Evolutionary conservation across 2,113 vertebrate genomes (phyloP).

Genomic region (Vulpes lagopus): DNA sequence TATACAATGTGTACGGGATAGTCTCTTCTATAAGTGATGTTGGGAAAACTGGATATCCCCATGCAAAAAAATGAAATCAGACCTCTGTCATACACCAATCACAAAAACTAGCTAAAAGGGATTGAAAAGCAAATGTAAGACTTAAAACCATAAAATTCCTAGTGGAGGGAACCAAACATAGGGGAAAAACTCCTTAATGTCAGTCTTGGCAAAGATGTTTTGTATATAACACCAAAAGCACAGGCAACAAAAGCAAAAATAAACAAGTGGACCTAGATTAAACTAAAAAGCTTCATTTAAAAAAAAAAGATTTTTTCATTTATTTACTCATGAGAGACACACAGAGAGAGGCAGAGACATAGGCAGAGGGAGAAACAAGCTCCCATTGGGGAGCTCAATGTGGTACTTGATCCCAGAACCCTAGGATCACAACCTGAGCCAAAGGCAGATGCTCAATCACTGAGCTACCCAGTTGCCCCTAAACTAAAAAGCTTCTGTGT

Average conservation of each 20-base stretch:
- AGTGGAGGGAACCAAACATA: neutral
- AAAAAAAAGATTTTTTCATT: too few relatives aligned
- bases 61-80: neutral
- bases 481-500: neutral
- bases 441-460: too few relatives aligned
- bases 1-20: neutral
- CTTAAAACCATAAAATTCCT: neutral
- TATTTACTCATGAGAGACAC: too few relatives aligned
- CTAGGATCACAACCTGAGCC: too few relatives aligned
- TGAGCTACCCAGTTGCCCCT: neutral
- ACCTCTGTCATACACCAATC: neutral
- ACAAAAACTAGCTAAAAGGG: neutral
- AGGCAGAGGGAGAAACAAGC: too few relatives aligned
- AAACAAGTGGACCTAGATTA: neutral
- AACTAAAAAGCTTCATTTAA: neutral
- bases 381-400: too few relatives aligned
- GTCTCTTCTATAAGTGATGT: neutral
- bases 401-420: too few relatives aligned
- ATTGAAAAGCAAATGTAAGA: neutral
- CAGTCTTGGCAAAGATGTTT: neutral
- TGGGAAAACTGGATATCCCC: neutral
- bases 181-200: neutral
- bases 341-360: too few relatives aligned
- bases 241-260: neutral
- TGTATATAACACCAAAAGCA: neutral